Conservation (phyloP, 2,797 vertebrate genomes). For the Mormyrops attenuatus region DNA sequence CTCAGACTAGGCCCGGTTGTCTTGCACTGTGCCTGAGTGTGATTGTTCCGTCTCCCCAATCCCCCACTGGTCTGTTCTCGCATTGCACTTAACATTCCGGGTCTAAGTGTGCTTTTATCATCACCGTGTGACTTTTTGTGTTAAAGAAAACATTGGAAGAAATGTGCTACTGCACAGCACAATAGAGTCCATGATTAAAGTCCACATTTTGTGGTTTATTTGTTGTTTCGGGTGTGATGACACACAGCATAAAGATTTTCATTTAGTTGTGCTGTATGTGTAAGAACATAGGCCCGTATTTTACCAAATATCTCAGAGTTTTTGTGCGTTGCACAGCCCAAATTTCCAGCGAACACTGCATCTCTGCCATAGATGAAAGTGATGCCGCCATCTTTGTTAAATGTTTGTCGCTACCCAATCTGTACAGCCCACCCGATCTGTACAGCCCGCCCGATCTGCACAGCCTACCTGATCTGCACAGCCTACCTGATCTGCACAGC, state of each 20-base stretch:
- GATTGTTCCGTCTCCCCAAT: neutral
- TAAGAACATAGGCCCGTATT: neutral
- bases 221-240: neutral
- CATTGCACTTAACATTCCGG: neutral
- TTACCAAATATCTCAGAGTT: neutral
- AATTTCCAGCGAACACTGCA: neutral
- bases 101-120: neutral
- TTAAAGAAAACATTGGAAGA: neutral
- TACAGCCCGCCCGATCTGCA: too few species aligned
- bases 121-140: neutral
- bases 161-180: neutral
- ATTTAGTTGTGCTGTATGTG: neutral
- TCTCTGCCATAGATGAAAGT: neutral
- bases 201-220: neutral
- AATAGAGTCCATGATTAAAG: neutral
- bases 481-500: too few species aligned
- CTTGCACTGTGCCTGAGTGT: neutral
- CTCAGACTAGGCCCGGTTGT: neutral
- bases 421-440: neutral
- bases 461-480: too few species aligned
- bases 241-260: neutral
- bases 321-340: neutral
- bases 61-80: neutral
- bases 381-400: neutral
- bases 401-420: neutral